A percentile compares a stretch with the other conserved stretches of the same genome.
Evolutionary conservation across 2,888 invertebrate genomes (phyloP).

Genomic region (Zelleria hepariella): DNA sequence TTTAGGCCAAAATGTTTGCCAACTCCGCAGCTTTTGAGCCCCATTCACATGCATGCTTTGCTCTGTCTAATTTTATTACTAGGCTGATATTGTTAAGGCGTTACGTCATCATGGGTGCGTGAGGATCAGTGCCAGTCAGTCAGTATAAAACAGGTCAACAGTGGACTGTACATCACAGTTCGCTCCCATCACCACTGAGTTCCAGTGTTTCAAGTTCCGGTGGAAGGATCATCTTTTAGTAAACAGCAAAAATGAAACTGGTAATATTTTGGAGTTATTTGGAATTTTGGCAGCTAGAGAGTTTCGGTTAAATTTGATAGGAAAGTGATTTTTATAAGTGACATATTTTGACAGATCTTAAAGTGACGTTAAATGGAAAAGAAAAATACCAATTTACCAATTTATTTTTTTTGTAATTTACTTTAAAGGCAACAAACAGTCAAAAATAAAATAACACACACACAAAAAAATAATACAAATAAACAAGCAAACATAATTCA

Average conservation of each 20-base stretch:
- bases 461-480: no score
- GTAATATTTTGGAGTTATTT: slow-evolving; percentile 31
- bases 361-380: no score
- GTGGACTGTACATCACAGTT: slow-evolving; percentile 27
- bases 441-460: no score
- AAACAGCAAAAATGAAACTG: slow-evolving; percentile 52
- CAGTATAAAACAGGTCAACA: slow-evolving; percentile 57
- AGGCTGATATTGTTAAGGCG: slow-evolving; percentile 15
- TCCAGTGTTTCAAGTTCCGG: slow-evolving; percentile 22
- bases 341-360: no score
- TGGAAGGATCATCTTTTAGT: slow-evolving; percentile 7
- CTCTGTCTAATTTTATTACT: slow-evolving; percentile 5
- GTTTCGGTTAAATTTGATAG: no score
- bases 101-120: slow-evolving; percentile 47
- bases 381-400: no score
- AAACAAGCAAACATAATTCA: no score
- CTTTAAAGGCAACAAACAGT: no score
- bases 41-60: slow-evolving; percentile 23
- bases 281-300: slow-evolving; percentile 1
- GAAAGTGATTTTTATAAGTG: no score
- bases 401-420: no score
- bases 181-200: slow-evolving; percentile 31
- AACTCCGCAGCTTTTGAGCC: neutral
- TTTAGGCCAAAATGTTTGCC: neutral
- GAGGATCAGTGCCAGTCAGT: slow-evolving; percentile 15